Evolutionary conservation across 2,888 invertebrate genomes (phyloP), one percentile per base, ranked within the genome.

Genomic region (Trissonchulus latispiculum): DNA sequence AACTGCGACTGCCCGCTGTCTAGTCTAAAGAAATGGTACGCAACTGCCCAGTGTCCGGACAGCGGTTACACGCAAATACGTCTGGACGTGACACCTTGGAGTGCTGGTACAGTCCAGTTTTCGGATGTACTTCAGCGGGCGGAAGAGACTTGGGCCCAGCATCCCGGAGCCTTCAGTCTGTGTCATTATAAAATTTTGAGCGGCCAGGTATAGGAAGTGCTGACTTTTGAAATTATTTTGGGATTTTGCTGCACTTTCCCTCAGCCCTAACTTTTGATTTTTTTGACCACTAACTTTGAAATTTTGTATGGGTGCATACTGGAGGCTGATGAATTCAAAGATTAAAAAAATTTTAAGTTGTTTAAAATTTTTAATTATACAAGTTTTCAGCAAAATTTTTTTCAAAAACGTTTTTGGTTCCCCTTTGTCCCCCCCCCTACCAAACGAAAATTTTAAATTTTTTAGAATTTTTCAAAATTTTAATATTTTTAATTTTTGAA

Each of bases 111-210:
- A 64, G 86, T 94, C 1, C 87, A 93, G 83, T 91, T 93, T 86
- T 87, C 88, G 76, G 80, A 85, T 67, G 86, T 89, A 77, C 86
- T 91, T 59, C 82, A 87, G 36, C 87, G 87, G 83, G 88, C 90
- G 29, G 83, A 91, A 70, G 83, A 89, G 77, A 88, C 88, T 77
- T 90, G 91, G 0, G 89, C 90, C 75, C 90, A 91, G 75, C 81
- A 64, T 23, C 73, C 73, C 2, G 61, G 36, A 1, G 31, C 73
- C 15, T 88, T 91, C 76, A 94, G 94, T 80, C 87, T 95, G 80
- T 95, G 95, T 81, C 92, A 95, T 83, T 96, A 95, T 85, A 88
- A 90, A 8, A 86, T 95, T 8, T 90, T 91, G 83, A 84, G 89
- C 77, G 95, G 95, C 84, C 84, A 90, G 83, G 87, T n/a, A n/a